A percentile compares a stretch with the other conserved stretches of the same genome.
Evolutionary conservation across 2,797 vertebrate genomes (phyloP).

Genomic region (Gambelia wislizenii): DNA sequence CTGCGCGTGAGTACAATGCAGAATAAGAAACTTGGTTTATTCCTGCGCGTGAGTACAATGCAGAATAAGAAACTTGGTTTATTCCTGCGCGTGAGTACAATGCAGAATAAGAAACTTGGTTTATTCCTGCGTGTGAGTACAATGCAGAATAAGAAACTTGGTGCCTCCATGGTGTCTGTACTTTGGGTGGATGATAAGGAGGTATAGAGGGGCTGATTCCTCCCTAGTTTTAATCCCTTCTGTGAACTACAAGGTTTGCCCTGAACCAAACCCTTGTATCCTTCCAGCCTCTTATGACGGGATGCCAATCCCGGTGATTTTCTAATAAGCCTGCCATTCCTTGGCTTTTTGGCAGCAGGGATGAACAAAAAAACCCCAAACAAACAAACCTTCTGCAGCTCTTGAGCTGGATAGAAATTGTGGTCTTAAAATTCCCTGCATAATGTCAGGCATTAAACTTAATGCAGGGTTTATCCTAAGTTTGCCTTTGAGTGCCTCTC

Average conservation of each 20-base stretch:
- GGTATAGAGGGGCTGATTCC: not conserved
- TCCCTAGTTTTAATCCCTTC: not conserved
- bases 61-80: too few relatives aligned
- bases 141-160: too few relatives aligned
- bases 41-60: too few relatives aligned
- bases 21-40: too few relatives aligned
- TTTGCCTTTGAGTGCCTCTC: slow-evolving; percentile 5
- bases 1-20: too few relatives aligned
- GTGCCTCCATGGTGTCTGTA: too few relatives aligned
- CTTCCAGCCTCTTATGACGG: not conserved
- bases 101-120: too few relatives aligned
- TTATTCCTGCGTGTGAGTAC: too few relatives aligned
- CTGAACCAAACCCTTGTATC: not conserved
- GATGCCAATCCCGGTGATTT: not conserved
- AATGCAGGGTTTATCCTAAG: slow-evolving; percentile 14
- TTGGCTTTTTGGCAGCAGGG: not conserved
- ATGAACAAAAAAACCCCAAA: too few relatives aligned
- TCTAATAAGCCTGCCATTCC: not conserved
- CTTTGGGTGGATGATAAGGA: not conserved
- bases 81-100: too few relatives aligned
- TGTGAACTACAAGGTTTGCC: not conserved
- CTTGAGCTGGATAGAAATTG: not conserved
- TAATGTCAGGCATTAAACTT: not conserved
- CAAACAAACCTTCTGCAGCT: not conserved
- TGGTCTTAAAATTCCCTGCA: not conserved